Evolutionary conservation across 2,888 invertebrate genomes (phyloP).

Genomic region (Ochropacha duplaris): DNA sequence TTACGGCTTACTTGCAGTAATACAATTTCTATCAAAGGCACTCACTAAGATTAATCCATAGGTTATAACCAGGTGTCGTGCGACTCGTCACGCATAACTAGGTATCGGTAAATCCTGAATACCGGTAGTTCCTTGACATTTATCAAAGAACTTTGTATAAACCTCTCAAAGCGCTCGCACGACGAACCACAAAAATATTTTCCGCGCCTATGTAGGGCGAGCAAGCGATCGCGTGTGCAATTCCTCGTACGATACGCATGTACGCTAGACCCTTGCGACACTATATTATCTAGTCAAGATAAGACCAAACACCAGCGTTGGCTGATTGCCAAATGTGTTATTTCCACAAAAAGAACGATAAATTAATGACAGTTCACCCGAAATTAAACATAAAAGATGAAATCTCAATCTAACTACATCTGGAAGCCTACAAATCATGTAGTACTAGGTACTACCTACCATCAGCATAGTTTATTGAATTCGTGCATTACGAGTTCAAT

Average conservation of each 20-base stretch:
- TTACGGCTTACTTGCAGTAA: no score
- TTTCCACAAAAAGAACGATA: constrained; percentile 30
- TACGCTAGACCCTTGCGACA: constrained; percentile 35
- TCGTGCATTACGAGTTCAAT: no score
- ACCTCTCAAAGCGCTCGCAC: not conserved
- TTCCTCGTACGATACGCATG: constrained; percentile 6
- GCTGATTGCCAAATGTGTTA: constrained; percentile 35
- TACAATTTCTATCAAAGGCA: not conserved
- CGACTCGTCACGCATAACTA: not conserved
- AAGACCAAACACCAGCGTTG: constrained; percentile 25
- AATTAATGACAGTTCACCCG: not conserved
- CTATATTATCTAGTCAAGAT: constrained; percentile 41
- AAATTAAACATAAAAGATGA: not conserved
- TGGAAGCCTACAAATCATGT: no score
- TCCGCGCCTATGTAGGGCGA: constrained; percentile 14
- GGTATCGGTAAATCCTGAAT: not conserved
- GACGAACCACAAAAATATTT: not conserved
- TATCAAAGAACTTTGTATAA: not conserved
- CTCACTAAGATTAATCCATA: not conserved
- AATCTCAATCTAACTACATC: no score
- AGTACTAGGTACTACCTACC: no score
- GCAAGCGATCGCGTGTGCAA: constrained; percentile 7
- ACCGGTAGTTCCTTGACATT: not conserved
- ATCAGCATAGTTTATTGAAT: no score
- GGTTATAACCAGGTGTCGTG: not conserved